Conservation (phyloP, 2,888 invertebrate species). For the Hemithea aestivaria region DNA sequence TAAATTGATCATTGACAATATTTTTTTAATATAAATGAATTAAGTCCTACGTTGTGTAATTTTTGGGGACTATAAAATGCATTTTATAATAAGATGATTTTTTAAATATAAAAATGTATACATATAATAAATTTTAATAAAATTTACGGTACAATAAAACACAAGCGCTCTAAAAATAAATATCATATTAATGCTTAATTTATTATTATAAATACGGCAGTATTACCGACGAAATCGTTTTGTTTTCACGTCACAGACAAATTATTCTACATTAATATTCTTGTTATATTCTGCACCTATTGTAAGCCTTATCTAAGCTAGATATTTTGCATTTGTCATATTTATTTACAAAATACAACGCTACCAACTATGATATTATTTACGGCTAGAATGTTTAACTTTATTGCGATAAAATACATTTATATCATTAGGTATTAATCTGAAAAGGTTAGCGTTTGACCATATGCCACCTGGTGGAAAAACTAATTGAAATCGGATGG, state of each 20-base stretch:
- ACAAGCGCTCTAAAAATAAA: constrained; percentile 44
- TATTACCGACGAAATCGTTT: constrained; percentile 20
- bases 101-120: constrained; percentile 4
- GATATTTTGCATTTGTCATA: constrained; percentile 30
- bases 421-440: too few species aligned
- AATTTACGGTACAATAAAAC: constrained; percentile 22
- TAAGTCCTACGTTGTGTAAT: too few species aligned
- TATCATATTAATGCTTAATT: constrained; percentile 34
- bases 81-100: too few species aligned
- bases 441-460: too few species aligned
- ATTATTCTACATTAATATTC: constrained; percentile 13
- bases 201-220: constrained; percentile 37
- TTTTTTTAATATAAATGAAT: too few species aligned
- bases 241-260: constrained; percentile 21
- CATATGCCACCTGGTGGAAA: too few species aligned
- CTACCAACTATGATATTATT: constrained; percentile 25
- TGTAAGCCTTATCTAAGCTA: constrained; percentile 38
- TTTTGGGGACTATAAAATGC: too few species aligned
- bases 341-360: constrained; percentile 39
- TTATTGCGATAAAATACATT: constrained; percentile 17
- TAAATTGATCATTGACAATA: too few species aligned
- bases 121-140: constrained; percentile 17
- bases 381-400: constrained; percentile 19
- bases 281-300: constrained; percentile 23
- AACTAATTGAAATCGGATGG: too few species aligned